Conservation (phyloP, 2,797 vertebrate species). For the Bucorvus abyssinicus region DNA sequence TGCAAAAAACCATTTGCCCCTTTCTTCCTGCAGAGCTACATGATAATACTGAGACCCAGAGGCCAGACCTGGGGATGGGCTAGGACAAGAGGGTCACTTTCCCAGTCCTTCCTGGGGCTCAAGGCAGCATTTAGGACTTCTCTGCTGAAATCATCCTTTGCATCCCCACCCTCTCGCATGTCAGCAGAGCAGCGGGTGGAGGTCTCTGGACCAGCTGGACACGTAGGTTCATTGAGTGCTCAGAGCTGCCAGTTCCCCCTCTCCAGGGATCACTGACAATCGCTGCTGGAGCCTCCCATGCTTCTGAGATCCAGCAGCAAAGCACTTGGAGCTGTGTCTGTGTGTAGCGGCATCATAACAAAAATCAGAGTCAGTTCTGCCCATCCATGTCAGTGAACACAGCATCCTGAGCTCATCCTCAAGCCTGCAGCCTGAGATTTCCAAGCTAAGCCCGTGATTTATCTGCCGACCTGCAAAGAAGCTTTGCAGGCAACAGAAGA, state of each 20-base stretch:
- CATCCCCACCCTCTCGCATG: background rate
- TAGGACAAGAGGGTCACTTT: background rate
- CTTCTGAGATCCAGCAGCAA: background rate
- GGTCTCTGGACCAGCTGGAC: background rate
- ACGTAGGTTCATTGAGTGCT: background rate
- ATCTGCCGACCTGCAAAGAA: background rate
- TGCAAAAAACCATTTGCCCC: background rate
- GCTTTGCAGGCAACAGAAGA: background rate
- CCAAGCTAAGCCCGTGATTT: background rate
- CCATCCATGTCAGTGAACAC: background rate
- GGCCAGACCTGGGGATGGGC: background rate
- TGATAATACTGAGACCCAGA: background rate
- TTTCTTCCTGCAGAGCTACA: background rate
- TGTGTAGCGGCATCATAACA: background rate
- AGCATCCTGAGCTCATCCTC: background rate
- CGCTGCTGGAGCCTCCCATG: background rate
- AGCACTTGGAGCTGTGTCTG: background rate
- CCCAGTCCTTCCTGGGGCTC: background rate
- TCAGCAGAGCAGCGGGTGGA: background rate
- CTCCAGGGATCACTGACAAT: fast-evolving
- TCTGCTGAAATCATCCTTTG: background rate
- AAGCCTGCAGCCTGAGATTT: background rate
- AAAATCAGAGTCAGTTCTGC: background rate
- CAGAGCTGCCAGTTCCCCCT: background rate
- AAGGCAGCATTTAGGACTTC: background rate